Conservation (phyloP, 1,140 invertebrate genomes). For the Trichogramma pretiosum region DNA sequence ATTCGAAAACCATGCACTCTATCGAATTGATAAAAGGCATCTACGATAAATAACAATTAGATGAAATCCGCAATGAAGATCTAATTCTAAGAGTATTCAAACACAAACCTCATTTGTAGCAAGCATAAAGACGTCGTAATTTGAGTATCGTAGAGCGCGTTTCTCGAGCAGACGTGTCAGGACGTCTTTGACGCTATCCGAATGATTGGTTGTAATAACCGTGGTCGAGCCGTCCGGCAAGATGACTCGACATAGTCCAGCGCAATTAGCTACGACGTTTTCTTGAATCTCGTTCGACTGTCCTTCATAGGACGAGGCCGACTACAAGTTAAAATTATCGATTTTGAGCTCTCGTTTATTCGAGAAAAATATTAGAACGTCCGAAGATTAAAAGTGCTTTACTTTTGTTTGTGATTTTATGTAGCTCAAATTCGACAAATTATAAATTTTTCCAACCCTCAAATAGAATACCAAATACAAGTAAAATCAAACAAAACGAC, state of each 20-base stretch:
- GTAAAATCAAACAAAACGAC: slow-evolving; percentile 8
- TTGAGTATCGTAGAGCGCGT: slow-evolving; percentile 63
- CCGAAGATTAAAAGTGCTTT: too few species aligned
- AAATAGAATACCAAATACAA: slow-evolving; percentile 2
- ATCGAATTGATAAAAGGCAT: not conserved
- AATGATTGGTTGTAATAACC: slow-evolving; percentile 69
- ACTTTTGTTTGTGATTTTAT: too few species aligned
- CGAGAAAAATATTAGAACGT: not conserved
- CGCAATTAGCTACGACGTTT: slow-evolving; percentile 37
- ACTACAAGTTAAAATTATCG: slow-evolving; percentile 39
- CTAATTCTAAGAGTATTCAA: too few species aligned
- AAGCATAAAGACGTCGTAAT: slow-evolving; percentile 64
- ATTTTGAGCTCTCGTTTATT: slow-evolving; percentile 8
- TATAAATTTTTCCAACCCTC: slow-evolving; percentile 1
- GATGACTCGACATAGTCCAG: slow-evolving; percentile 72
- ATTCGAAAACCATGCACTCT: slow-evolving; percentile 1
- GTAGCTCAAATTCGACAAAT: slow-evolving; percentile 12
- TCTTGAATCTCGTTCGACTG: slow-evolving; percentile 43
- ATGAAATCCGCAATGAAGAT: not conserved
- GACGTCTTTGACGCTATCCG: slow-evolving; percentile 66
- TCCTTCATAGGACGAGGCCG: slow-evolving; percentile 42
- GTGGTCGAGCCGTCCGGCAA: slow-evolving; percentile 86
- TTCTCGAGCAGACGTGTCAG: slow-evolving; percentile 77
- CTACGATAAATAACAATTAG: not conserved
- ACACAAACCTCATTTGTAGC: slow-evolving; percentile 44